These are phyloP conservation scores for Pseudomugil tenellus DNA, from an alignment of 2,797 vertebrate species.

Conservation along the genomic window DNA sequence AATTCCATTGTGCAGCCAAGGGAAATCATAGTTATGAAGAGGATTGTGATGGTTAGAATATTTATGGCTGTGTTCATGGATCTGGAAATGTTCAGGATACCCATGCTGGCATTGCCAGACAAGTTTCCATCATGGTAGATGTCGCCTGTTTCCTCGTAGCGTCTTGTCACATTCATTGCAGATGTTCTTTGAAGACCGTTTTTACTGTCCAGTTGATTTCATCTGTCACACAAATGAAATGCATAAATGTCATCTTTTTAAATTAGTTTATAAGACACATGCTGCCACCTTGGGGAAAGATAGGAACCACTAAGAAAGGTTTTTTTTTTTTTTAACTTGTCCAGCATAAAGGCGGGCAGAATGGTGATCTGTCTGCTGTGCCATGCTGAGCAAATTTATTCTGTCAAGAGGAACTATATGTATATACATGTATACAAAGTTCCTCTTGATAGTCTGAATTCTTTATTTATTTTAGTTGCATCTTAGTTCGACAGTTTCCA, in stretches of 20 bases:
- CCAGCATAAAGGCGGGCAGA: too few relatives aligned
- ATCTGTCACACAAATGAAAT: slow-evolving; percentile 48
- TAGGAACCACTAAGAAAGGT: not conserved
- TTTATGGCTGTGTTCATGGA: slow-evolving; percentile 71
- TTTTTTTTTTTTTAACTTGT: too few relatives aligned
- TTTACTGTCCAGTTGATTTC: slow-evolving; percentile 21
- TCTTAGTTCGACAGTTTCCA: too few relatives aligned
- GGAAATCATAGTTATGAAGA: slow-evolving; percentile 83
- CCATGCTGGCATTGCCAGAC: slow-evolving; percentile 56
- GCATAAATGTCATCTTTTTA: not conserved
- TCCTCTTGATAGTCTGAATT: too few relatives aligned
- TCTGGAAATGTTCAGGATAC: slow-evolving; percentile 23
- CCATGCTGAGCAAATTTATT: too few relatives aligned
- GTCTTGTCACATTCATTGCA: slow-evolving; percentile 65
- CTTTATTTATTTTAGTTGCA: too few relatives aligned
- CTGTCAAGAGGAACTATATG: too few relatives aligned
- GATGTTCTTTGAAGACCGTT: slow-evolving; percentile 1
- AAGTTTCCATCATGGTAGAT: slow-evolving; percentile 32
- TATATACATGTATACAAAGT: too few relatives aligned
- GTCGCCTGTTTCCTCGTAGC: slow-evolving; percentile 10
- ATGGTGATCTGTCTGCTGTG: too few relatives aligned
- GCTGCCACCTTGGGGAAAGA: not conserved
- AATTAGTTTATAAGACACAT: not conserved
- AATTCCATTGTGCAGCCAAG: slow-evolving; percentile 88
- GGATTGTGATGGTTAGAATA: slow-evolving; percentile 56